Evolutionary conservation across 2,888 invertebrate genomes (phyloP), one percentile per base, ranked within the genome.

Genomic region (Selenia dentaria): DNA sequence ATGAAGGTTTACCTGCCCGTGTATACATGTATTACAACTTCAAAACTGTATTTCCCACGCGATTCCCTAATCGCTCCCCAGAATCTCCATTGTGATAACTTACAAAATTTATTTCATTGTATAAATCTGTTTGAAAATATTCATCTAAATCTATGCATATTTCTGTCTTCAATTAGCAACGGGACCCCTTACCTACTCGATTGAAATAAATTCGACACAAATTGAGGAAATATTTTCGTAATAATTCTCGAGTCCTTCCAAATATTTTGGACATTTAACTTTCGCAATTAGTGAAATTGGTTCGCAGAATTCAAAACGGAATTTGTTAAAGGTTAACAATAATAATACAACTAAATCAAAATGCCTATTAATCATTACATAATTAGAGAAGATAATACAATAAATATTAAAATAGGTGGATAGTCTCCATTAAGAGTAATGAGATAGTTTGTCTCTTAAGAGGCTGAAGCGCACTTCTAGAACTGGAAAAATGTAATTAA

Each of bases 261-360:
- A 56, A 54, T 54, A 51, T 54, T 57, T 47, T 45, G 44, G 48
- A 40, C 59, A 62, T 62, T 57, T 59, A 67, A 70, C 68, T 73
- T 70, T 58, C 42, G 56, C 68, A 70, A 67, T 72, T 72, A 70
- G 63, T 51, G 37, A 47, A 44, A 44, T 44, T 44, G 44, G 44
- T 44, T 37, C 31, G 44, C 31, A 43, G 36, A 31, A 18, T 49
- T 49, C 50, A 51, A 62, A 69, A 66, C 57, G 54, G 57, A 64
- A 69, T 69, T 67, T 56, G 41, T 42, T 28, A 66, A 71, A 59
- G 57, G 57, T 51, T 59, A 38, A 49, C 47, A 46, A 41, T 54
- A 56, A 62, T 57, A 47, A 35, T 42, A 8, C 8, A 54, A 60
- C 59, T 54, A 48, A 64, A 53, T 64, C 59, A 58, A 59, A 65